Conservation (phyloP, 2,888 invertebrate species). For the Tipula lateralis region DNA sequence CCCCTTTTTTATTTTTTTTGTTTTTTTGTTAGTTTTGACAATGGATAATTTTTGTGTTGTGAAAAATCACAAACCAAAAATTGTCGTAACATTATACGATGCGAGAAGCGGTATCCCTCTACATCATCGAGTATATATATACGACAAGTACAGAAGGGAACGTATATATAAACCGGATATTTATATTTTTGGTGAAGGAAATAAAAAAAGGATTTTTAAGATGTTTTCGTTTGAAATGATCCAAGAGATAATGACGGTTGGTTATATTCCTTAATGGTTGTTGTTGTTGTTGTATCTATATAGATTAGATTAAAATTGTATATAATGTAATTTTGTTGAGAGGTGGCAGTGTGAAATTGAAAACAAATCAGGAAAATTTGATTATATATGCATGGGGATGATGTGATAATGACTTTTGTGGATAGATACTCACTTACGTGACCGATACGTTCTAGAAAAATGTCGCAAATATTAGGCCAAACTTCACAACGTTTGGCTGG, state of each 20-base stretch:
- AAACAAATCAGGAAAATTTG: not conserved
- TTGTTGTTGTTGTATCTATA: not conserved
- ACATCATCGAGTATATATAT: not conserved
- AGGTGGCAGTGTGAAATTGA: not conserved
- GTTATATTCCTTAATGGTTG: not conserved
- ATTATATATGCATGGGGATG: not conserved
- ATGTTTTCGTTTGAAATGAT: not conserved
- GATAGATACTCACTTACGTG: too few relatives aligned
- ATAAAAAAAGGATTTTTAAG: not conserved
- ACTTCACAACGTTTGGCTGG: too few relatives aligned
- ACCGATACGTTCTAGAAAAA: too few relatives aligned
- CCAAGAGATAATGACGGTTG: not conserved
- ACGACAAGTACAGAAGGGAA: not conserved
- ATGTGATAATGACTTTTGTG: not conserved
- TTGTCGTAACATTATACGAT: not conserved
- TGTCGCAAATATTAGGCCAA: too few relatives aligned
- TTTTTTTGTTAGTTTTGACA: not conserved
- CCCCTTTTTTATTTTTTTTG: not conserved
- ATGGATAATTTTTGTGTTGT: not conserved
- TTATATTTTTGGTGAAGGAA: not conserved
- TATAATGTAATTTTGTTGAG: not conserved
- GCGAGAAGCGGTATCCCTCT: not conserved
- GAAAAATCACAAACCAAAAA: slow-evolving; percentile 3
- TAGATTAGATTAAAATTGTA: not conserved
- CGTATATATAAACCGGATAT: not conserved